Evolutionary conservation across 2,797 vertebrate genomes (phyloP).

Genomic region (Rhinella marina): DNA sequence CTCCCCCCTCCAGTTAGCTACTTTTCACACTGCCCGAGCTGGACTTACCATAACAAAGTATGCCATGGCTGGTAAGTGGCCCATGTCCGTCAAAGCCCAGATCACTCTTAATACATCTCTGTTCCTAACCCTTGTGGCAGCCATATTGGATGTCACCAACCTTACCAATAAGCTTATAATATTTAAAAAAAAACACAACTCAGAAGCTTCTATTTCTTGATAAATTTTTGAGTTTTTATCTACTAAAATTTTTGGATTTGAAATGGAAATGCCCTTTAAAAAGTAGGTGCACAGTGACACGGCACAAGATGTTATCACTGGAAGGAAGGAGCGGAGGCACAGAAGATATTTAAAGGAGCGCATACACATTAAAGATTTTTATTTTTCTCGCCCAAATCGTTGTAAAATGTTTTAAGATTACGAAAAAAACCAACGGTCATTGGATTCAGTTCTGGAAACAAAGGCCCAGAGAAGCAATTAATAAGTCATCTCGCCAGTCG

Average conservation of each 20-base stretch:
- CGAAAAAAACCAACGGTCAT: not conserved
- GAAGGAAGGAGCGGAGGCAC: not conserved
- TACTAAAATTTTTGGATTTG: not conserved
- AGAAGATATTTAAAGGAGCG: not conserved
- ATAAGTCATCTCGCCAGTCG: not conserved
- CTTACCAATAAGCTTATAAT: not conserved
- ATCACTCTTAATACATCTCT: not conserved
- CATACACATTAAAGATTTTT: not conserved
- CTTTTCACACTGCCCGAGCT: no score
- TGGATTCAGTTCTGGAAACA: not conserved
- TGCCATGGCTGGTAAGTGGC: not conserved
- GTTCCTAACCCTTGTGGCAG: not conserved
- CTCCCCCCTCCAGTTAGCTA: no score
- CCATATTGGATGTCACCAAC: not conserved
- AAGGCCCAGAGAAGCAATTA: not conserved
- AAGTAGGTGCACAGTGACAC: not conserved
- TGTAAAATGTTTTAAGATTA: not conserved
- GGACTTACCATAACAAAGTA: no score
- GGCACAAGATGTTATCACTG: not conserved
- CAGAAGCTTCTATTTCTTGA: not conserved
- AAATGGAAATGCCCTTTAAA: not conserved
- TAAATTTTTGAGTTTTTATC: no score
- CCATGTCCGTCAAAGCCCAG: not conserved
- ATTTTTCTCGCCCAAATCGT: not conserved
- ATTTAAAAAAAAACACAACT: not conserved